Percentiles rank a stretch among this genome's conserved stretches.
Conservation (phyloP, 2,113 vertebrate genomes). For the Syrmaticus mikado region DNA sequence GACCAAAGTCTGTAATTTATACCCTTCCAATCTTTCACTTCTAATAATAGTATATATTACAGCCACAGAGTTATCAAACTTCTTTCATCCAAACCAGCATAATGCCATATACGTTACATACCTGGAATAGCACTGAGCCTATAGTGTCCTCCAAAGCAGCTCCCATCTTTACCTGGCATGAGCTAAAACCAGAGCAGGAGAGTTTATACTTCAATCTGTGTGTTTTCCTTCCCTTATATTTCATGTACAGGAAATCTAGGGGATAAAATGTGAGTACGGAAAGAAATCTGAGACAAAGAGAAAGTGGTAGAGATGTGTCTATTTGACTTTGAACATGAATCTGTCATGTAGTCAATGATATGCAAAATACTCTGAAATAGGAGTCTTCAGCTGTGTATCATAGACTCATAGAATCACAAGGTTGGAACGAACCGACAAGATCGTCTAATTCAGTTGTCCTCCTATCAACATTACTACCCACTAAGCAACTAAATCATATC, state of each 20-base stretch:
- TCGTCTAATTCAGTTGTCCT: too few relatives aligned
- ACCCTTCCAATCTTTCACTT: rapidly evolving
- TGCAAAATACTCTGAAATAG: neutral
- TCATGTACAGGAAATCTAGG: neutral
- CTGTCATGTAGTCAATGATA: neutral
- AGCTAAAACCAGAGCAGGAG: neutral
- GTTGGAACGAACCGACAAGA: too few relatives aligned
- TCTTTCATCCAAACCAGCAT: neutral
- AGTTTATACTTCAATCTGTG: neutral
- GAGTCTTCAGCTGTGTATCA: neutral
- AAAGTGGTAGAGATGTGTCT: neutral
- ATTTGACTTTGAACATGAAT: neutral
- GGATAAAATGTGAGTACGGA: neutral
- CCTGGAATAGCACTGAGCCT: neutral
- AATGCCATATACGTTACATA: neutral
- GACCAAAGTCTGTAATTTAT: neutral
- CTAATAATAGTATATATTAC: neutral
- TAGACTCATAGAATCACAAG: too few relatives aligned
- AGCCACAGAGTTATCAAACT: neutral
- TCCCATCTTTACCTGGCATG: neutral
- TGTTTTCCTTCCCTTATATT: neutral
- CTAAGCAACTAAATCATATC: too few relatives aligned
- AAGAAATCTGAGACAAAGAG: neutral
- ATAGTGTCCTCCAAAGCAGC: neutral
- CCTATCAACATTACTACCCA: too few relatives aligned